A percentile compares a stretch with the other conserved stretches of the same genome.
Conservation (phyloP, 2,888 invertebrate genomes). For the Petrophora chlorosata region DNA sequence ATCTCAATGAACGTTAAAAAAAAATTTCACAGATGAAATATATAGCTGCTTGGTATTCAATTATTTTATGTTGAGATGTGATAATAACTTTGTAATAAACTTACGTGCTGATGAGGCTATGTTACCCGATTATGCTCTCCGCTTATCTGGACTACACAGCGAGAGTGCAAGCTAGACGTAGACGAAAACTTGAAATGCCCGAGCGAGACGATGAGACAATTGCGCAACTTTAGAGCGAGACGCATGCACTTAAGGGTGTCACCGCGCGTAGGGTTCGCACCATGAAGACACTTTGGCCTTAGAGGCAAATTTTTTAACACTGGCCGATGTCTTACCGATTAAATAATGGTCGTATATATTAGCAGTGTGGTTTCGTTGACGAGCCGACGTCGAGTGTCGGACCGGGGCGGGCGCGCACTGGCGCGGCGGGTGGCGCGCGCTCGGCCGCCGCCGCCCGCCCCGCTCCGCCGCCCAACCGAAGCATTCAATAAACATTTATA, state of each 20-base stretch:
- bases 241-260: slow-evolving; percentile 51
- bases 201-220: slow-evolving; percentile 59
- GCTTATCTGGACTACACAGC: slow-evolving; percentile 64
- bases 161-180: slow-evolving; percentile 54
- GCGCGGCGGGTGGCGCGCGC: slow-evolving; percentile 38
- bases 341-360: slow-evolving; percentile 73
- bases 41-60: neutral
- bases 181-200: slow-evolving; percentile 42
- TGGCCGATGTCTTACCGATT: slow-evolving; percentile 75
- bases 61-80: neutral
- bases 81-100: slow-evolving; percentile 44
- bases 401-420: slow-evolving; percentile 82
- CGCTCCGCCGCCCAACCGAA: slow-evolving; percentile 56
- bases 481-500: slow-evolving; percentile 62
- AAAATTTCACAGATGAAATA: no score
- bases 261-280: slow-evolving; percentile 41
- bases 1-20: no score
- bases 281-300: slow-evolving; percentile 59
- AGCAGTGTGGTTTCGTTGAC: slow-evolving; percentile 78
- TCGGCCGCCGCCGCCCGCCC: slow-evolving; percentile 47
- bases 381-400: slow-evolving; percentile 84
- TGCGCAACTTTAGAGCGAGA: slow-evolving; percentile 69
- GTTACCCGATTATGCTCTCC: slow-evolving; percentile 59
- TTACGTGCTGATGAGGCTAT: slow-evolving; percentile 68
- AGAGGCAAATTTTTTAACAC: slow-evolving; percentile 54